Conservation (phyloP, 2,113 vertebrate genomes). For the Butastur rufipennis region DNA sequence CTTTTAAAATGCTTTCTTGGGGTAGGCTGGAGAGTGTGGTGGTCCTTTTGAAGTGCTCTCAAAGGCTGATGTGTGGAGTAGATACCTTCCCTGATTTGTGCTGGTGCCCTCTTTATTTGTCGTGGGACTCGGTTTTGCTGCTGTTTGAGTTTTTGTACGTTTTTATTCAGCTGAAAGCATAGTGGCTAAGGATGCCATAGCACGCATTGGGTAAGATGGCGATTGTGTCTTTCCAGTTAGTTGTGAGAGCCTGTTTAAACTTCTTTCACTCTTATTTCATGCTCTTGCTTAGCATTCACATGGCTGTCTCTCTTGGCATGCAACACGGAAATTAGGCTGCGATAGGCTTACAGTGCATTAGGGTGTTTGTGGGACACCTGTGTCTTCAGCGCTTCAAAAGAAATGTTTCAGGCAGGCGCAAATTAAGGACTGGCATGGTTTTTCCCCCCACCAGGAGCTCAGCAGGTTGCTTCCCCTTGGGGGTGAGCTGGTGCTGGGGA, state of each 20-base stretch:
- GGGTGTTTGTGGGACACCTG: accelerated
- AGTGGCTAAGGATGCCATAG: background rate
- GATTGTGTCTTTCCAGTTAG: background rate
- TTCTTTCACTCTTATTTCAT: background rate
- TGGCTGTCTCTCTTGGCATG: background rate
- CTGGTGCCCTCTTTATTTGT: background rate
- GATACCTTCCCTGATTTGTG: background rate
- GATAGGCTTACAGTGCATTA: background rate
- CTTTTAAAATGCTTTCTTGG: background rate
- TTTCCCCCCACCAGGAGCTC: background rate
- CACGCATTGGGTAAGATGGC: accelerated
- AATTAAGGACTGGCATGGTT: background rate
- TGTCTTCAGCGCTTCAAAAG: background rate
- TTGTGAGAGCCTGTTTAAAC: background rate
- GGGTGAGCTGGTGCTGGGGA: background rate
- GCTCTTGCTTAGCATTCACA: accelerated
- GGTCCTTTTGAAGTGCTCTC: background rate
- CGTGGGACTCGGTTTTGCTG: accelerated
- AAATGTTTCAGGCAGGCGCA: background rate
- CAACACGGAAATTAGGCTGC: background rate
- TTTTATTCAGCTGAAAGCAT: background rate
- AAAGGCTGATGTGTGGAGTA: background rate
- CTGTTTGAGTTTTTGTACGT: background rate
- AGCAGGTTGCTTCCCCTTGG: background rate
- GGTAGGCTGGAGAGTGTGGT: background rate